phyloP scores from a whole-genome alignment of 2,113 vertebrate species.

The Ochotona princeps region DNA sequence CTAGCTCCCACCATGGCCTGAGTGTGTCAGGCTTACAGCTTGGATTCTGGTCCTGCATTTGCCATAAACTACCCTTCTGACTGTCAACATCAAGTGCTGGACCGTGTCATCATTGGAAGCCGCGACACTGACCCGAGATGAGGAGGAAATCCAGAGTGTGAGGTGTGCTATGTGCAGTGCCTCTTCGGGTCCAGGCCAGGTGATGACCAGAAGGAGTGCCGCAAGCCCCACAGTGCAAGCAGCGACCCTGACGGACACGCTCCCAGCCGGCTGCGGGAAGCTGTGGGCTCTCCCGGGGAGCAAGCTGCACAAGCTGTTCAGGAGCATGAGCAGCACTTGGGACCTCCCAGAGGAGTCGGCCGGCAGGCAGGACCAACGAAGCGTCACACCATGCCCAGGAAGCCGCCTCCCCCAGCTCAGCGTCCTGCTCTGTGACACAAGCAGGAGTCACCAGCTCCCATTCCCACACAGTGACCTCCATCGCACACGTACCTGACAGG shows the following conservation, averaged over 20 bases:
- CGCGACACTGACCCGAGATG: not conserved
- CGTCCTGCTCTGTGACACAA: not conserved
- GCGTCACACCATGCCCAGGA: too few relatives aligned
- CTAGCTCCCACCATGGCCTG: not conserved
- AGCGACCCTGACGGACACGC: not conserved
- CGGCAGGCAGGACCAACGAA: too few relatives aligned
- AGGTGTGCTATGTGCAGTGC: not conserved
- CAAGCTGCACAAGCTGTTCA: not conserved
- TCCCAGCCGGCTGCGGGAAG: not conserved
- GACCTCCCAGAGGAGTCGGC: not conserved
- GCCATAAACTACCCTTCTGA: not conserved
- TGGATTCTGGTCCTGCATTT: not conserved
- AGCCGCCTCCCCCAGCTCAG: too few relatives aligned
- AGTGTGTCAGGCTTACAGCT: not conserved
- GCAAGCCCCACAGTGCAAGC: fast-evolving
- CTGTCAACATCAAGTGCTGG: not conserved
- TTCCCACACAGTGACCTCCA: too few relatives aligned
- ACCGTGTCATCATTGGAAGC: too few relatives aligned
- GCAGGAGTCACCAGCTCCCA: not conserved
- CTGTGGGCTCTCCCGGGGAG: too few relatives aligned
- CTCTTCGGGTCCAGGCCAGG: not conserved
- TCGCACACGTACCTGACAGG: not conserved
- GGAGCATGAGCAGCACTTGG: not conserved
- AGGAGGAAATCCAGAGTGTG: not conserved
- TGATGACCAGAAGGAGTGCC: not conserved